Base-by-base conservation (phyloP, 2,797 vertebrate species). In the Nannoperca australis region DNA sequence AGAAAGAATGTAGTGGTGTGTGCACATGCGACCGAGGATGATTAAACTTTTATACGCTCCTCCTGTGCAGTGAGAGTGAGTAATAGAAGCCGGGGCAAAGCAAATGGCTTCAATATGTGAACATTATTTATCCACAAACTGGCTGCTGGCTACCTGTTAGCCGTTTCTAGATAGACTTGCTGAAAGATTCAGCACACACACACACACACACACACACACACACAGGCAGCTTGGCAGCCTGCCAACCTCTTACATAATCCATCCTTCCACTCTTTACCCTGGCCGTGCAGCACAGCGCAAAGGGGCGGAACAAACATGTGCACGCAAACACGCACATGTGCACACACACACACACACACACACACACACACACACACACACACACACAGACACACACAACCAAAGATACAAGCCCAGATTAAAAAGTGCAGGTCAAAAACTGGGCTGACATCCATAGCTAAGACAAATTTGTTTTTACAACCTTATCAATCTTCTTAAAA, bases 91-190 rank as follows among this genome's bases (percentile, higher is more conserved):
- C 3, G 14, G 42, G 65, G 76, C 51, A 56, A 80, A 82, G 90
- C 83, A 91, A 94, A 94, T 92, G 83, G 74, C 86, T 91, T 88
- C 90, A 92, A 81, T 91, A 88, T 94, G 91, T 87, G 83, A 81
- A 74, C 78, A 82, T 89, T 89, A 89, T 91, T 92, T 93, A 93
- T 91, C 86, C 80, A 64, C 71, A 84, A 76, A 69, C 83, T 81
- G 82, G 73, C 81, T 86, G 74, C 81, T 71, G 80, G 85, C 91
- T 93, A 94, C 93, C 92, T 94, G 91, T 91, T 91, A 79, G 82
- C 76, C 40, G 24, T 88, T 90, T 89, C 85, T 84, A 88, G 82
- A 88, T 84, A 81, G 79, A 87, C 75, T 79, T 72, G 61, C 73
- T 87, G 85, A 90, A 84, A 79, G 75, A 84, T 84, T 85, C 73